phyloP scores from a whole-genome alignment of 2,113 vertebrate species.

The Scortum barcoo region DNA sequence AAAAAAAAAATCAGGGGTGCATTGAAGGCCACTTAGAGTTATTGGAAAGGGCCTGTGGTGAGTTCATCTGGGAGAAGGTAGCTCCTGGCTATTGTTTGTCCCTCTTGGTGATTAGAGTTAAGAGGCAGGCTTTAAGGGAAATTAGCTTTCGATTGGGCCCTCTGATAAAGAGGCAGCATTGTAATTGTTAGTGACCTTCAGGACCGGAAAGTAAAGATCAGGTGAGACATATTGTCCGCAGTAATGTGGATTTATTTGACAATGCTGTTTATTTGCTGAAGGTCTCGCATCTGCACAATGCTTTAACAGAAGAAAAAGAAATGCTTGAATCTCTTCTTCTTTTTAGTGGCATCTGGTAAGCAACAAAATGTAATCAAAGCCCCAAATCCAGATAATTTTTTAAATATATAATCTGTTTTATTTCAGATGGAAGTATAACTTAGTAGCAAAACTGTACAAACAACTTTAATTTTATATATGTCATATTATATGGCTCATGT shows the following conservation, averaged over 20 bases:
- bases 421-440: not conserved
- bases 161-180: constrained; percentile 71
- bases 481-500: not conserved
- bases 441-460: not conserved
- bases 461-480: not conserved
- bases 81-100: constrained; percentile 55
- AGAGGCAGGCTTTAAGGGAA: constrained; percentile 76
- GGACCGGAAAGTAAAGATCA: constrained; percentile 62
- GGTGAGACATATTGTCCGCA: constrained; percentile 54
- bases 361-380: not conserved
- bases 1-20: constrained; percentile 25
- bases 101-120: constrained; percentile 74
- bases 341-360: not conserved
- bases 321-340: not conserved
- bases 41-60: constrained; percentile 63
- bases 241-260: constrained; percentile 53
- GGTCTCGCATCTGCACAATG: constrained; percentile 9
- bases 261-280: constrained; percentile 50
- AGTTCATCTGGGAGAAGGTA: constrained; percentile 62
- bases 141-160: constrained; percentile 76
- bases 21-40: constrained; percentile 58
- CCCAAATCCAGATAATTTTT: not conserved
- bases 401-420: not conserved
- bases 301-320: not conserved
- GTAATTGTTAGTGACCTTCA: constrained; percentile 78